Percentiles rank a stretch among this genome's conserved stretches.
phyloP scores from a whole-genome alignment of 2,113 vertebrate species.

The Lepisosteus osseus region DNA sequence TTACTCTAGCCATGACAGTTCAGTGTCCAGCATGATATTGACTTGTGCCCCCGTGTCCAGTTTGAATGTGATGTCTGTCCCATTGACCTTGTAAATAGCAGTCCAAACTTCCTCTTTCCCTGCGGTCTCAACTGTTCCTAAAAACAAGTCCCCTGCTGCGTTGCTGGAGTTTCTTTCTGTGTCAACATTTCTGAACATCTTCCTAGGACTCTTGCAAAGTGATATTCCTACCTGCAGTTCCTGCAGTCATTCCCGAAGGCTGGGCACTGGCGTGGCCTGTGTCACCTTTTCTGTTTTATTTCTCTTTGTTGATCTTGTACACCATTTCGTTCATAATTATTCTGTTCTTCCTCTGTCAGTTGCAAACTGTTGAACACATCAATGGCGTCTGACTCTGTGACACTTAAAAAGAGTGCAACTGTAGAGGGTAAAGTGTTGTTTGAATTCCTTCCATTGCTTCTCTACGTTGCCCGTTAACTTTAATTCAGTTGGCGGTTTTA shows the following conservation, averaged over 20 bases:
- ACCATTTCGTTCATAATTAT: not conserved
- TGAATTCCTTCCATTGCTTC: not conserved
- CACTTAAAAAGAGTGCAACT: slow-evolving; percentile 2
- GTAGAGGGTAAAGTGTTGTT: not conserved
- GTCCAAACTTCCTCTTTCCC: not conserved
- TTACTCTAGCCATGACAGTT: not conserved
- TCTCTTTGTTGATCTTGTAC: too few species aligned
- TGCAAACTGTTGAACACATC: not conserved
- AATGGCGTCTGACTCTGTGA: not conserved
- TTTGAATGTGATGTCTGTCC: not conserved
- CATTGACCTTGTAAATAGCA: not conserved
- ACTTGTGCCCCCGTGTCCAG: not conserved
- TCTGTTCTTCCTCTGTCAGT: not conserved
- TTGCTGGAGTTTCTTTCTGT: too few species aligned
- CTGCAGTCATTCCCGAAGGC: too few species aligned
- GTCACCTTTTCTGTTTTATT: too few species aligned
- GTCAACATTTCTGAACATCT: too few species aligned
- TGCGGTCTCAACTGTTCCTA: not conserved
- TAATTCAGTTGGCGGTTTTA: not conserved
- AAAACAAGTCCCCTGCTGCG: not conserved
- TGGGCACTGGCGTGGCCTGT: too few species aligned
- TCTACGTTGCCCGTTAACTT: not conserved
- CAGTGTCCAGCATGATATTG: not conserved
- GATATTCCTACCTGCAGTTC: too few species aligned
- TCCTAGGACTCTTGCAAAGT: too few species aligned